Conservation (phyloP, 1,140 invertebrate species). For the Palaemon carinicauda region DNA sequence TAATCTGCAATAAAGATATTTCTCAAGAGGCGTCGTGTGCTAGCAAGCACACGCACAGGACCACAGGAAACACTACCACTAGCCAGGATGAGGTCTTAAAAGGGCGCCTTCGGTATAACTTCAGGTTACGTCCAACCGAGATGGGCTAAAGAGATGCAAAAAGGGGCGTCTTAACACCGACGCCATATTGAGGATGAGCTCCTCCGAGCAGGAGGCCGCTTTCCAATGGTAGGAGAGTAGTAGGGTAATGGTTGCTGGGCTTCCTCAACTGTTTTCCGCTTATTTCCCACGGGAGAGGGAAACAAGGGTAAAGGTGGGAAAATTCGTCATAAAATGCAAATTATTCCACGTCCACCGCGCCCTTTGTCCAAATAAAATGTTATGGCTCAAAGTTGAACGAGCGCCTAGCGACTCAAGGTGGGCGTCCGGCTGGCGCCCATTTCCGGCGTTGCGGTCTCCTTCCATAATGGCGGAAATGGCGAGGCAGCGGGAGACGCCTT, state of each 20-base stretch:
- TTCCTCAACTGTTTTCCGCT: conserved; percentile 37
- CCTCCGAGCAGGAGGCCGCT: neutral
- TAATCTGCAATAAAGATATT: too few relatives aligned
- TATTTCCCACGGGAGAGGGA: conserved; percentile 45
- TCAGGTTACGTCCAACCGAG: too few relatives aligned
- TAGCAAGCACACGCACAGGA: neutral
- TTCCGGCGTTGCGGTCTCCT: neutral
- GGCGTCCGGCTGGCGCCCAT: neutral
- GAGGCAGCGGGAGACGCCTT: neutral
- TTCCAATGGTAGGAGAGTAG: neutral
- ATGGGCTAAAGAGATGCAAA: too few relatives aligned
- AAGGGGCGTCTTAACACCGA: neutral
- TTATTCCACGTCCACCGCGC: conserved; percentile 53
- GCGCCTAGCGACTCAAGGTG: conserved; percentile 15
- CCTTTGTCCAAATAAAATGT: conserved; percentile 56
- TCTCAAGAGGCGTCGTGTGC: too few relatives aligned
- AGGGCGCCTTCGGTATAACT: too few relatives aligned
- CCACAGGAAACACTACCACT: too few relatives aligned
- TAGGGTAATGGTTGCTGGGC: neutral
- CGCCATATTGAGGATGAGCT: neutral
- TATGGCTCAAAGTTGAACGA: conserved; percentile 29
- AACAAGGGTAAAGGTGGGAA: conserved; percentile 55
- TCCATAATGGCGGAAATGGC: neutral
- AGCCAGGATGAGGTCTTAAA: too few relatives aligned
- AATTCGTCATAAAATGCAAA: conserved; percentile 57